A percentile compares a stretch with the other conserved stretches of the same genome.
Evolutionary conservation across 2,113 vertebrate genomes (phyloP).

Genomic region (Murina feae): DNA sequence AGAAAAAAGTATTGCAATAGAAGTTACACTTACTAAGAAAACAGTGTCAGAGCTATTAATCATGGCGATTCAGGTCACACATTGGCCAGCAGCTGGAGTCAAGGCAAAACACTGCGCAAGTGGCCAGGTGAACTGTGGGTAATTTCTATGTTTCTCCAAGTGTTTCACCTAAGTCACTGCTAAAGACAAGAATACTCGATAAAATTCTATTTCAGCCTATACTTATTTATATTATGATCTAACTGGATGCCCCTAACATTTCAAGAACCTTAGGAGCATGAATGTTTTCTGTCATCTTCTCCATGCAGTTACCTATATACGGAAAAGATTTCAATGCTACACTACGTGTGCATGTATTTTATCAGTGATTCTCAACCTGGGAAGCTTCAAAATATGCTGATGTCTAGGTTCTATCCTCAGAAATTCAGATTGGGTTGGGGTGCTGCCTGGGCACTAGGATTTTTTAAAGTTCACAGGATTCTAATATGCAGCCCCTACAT

Average conservation of each 20-base stretch:
- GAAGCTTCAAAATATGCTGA: not conserved
- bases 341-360: not conserved
- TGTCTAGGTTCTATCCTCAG: not conserved
- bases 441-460: not conserved
- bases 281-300: not conserved
- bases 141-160: conserved; percentile 36
- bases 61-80: conserved; percentile 52
- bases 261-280: not conserved
- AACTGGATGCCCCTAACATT: not conserved
- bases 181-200: conserved; percentile 13
- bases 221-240: conserved; percentile 22
- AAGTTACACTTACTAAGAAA: conserved; percentile 61
- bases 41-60: conserved; percentile 69
- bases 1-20: conserved; percentile 65
- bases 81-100: conserved; percentile 23
- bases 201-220: not conserved
- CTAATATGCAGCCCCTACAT: not conserved
- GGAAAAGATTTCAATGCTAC: not conserved
- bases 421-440: not conserved
- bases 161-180: conserved; percentile 1
- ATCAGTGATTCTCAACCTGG: not conserved
- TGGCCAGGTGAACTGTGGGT: conserved; percentile 44
- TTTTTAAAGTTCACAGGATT: not conserved
- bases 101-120: not conserved
- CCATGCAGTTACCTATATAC: not conserved